A percentile compares a stretch with the other conserved stretches of the same genome.
phyloP scores from a whole-genome alignment of 1,140 invertebrate genomes.

The Dreissena polymorpha region DNA sequence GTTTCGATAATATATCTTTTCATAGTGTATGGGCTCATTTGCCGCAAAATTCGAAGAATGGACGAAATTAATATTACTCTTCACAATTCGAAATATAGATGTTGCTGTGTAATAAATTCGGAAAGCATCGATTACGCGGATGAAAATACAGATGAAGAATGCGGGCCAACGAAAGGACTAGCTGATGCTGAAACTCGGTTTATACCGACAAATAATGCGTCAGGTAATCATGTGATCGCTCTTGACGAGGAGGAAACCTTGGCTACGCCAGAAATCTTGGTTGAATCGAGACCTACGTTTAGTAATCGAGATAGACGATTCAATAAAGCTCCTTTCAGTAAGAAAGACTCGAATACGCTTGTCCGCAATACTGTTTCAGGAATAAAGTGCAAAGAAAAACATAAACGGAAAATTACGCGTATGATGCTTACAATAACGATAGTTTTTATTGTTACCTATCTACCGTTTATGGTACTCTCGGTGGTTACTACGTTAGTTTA shows the following conservation, averaged over 20 bases:
- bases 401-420: constrained; percentile 45
- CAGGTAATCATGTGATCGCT: background rate
- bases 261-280: background rate
- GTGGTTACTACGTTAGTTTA: constrained; percentile 40
- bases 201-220: background rate
- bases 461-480: constrained; percentile 59
- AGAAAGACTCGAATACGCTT: constrained; percentile 3
- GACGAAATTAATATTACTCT: background rate
- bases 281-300: background rate
- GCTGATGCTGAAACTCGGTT: background rate
- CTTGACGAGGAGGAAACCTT: background rate
- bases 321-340: background rate
- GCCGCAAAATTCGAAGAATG: background rate
- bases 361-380: constrained; percentile 2
- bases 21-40: background rate
- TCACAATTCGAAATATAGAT: background rate
- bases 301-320: background rate
- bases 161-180: background rate
- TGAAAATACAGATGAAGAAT: background rate
- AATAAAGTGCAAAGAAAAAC: constrained; percentile 11
- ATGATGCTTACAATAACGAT: constrained; percentile 62
- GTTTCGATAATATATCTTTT: background rate
- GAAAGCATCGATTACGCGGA: background rate
- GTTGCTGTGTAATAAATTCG: background rate
- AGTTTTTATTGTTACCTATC: constrained; percentile 60